Evolutionary conservation across 2,888 invertebrate species (phyloP), one percentile per base, ranked within the genome.

Genomic region (Drosophila pseudotalamancana): DNA sequence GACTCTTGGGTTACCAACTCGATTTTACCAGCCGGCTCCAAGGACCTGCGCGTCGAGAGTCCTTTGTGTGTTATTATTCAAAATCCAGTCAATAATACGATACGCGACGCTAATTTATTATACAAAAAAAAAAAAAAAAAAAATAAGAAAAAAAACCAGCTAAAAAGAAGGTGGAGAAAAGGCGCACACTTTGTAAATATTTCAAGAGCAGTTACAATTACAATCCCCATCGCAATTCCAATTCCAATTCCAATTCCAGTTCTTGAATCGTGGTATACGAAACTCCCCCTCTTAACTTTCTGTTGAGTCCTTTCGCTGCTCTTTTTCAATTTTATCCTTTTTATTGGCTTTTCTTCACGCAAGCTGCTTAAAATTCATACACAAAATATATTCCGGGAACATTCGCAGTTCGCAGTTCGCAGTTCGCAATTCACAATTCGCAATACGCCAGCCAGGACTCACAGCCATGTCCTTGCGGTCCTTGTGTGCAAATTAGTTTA

Each of bases 401-500:
- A 42, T 51, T 54, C 54, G 16, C 43, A 49, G 48, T 51, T n/a
- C 29, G 3, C 29, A 25, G 14, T 40, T n/a, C 21, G 37, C 37
- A 19, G 0, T n/a, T 6, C 25, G 25, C 25, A 25, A n/a, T 3
- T 42, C 40, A 21, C 40, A 42, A n/a, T n/a, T n/a, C n/a, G n/a
- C n/a, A n/a, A n/a, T n/a, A n/a, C n/a, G n/a, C n/a, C n/a, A n/a
- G n/a, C n/a, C n/a, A n/a, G n/a, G n/a, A n/a, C n/a, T n/a, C n/a
- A n/a, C n/a, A n/a, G n/a, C n/a, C n/a, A n/a, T 72, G 74, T 49
- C 37, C 60, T 60, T 49, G 37, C 63, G 59, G 40, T 45, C 59
- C 57, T 50, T 51, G 82, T 89, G 87, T 84, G 88, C 82, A 88
- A 88, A 88, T 88, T 89, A 89, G 89, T 88, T 88, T 89, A 88